These are phyloP conservation scores for Fragum fragum DNA, from an alignment of 2,888 invertebrate genomes.

Conservation along the genomic window DNA sequence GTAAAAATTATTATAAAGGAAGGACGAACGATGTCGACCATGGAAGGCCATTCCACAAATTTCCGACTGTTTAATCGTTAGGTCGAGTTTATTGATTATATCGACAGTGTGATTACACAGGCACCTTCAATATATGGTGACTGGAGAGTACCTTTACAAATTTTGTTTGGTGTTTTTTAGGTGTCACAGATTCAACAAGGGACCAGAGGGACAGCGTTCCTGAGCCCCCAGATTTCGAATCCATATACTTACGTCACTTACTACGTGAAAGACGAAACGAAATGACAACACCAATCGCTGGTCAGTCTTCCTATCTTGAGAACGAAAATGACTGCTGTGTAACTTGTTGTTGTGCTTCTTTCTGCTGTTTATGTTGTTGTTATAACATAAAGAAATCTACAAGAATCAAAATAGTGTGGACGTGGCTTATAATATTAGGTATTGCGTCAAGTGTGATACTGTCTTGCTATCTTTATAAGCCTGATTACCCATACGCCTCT, in stretches of 20 bases:
- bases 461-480: slow-evolving; percentile 44
- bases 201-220: neutral
- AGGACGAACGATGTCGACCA: too few relatives aligned
- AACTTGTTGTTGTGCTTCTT: slow-evolving; percentile 27
- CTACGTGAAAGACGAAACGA: neutral
- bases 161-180: too few relatives aligned
- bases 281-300: neutral
- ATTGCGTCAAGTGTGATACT: slow-evolving; percentile 39
- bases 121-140: too few relatives aligned
- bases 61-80: too few relatives aligned
- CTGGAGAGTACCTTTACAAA: too few relatives aligned
- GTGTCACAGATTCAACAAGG: neutral
- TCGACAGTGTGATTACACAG: too few relatives aligned
- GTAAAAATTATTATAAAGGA: too few relatives aligned
- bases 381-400: slow-evolving; percentile 44
- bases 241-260: neutral
- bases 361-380: slow-evolving; percentile 48
- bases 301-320: neutral
- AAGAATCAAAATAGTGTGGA: slow-evolving; percentile 55
- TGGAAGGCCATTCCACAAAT: too few relatives aligned
- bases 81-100: too few relatives aligned
- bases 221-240: neutral
- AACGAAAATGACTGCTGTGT: slow-evolving; percentile 39
- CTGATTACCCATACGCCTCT: slow-evolving; percentile 38
- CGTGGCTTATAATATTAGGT: slow-evolving; percentile 39